These are phyloP conservation scores for Sycophila sp. DNA, from an alignment of 1,140 invertebrate species.

Conservation along the genomic window DNA sequence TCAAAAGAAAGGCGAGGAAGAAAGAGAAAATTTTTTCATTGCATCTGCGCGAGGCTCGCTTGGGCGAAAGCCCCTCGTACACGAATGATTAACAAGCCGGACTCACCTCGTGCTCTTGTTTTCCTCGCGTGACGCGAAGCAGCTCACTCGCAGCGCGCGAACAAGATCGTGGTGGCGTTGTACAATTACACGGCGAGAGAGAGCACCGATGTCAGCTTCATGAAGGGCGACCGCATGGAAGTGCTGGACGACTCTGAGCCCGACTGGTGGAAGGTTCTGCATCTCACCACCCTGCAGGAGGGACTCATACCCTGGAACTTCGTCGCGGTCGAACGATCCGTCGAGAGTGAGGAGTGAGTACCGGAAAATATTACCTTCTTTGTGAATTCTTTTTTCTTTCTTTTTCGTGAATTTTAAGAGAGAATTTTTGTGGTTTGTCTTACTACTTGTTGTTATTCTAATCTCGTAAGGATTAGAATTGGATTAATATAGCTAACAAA, in stretches of 20 bases:
- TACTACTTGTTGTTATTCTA: constrained; percentile 8
- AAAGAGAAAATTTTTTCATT: no score
- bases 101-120: no score
- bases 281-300: constrained; percentile 82
- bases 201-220: constrained; percentile 89
- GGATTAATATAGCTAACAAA: no score
- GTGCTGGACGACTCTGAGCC: constrained; percentile 88
- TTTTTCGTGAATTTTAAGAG: no score
- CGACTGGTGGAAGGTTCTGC: constrained; percentile 95
- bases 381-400: no score
- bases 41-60: no score
- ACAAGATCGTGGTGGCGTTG: constrained; percentile 84
- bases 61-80: no score
- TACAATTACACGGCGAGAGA: constrained; percentile 92
- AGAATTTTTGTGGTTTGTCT: constrained; percentile 21
- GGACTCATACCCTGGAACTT: constrained; percentile 95
- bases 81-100: no score
- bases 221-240: constrained; percentile 91
- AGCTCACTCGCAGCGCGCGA: constrained; percentile 63
- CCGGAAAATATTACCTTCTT: background rate
- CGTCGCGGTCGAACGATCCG: constrained; percentile 90
- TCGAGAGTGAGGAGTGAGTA: constrained; percentile 95
- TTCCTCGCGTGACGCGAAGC: no score
- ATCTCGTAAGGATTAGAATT: no score
- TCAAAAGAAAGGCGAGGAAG: no score